Evolutionary conservation across 37 sponge, comb jelly and placozoan genomes (phyloP).

Genomic region (Bolinopsis microptera): DNA sequence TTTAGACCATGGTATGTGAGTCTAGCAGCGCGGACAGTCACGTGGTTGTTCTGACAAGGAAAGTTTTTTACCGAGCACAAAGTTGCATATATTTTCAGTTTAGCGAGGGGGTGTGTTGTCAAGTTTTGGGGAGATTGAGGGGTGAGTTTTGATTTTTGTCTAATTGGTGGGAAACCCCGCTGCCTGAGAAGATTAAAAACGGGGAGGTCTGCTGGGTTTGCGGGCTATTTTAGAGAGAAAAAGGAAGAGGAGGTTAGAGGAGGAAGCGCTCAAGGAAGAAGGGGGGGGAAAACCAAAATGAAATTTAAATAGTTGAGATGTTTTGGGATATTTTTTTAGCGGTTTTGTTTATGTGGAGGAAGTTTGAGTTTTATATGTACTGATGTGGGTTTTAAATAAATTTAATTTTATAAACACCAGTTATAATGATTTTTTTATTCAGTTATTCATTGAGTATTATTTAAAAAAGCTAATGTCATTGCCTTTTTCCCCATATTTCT

Average conservation of each 20-base stretch:
- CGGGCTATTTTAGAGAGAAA: conserved; percentile 57
- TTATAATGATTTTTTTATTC: no score
- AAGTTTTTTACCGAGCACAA: no score
- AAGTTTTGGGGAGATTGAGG: not conserved
- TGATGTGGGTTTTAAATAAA: not conserved
- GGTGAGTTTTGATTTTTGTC: not conserved
- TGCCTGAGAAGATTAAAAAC: conserved; percentile 17
- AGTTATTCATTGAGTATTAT: no score
- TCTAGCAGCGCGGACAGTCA: not conserved
- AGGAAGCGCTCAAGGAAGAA: conserved; percentile 27
- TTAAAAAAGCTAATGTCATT: no score
- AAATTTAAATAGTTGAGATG: not conserved
- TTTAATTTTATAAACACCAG: not conserved
- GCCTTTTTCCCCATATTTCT: no score
- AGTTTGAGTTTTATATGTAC: not conserved
- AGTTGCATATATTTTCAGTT: not conserved
- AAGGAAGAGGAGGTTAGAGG: conserved; percentile 38
- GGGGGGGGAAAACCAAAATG: no score
- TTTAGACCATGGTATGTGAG: not conserved
- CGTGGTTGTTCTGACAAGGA: not conserved
- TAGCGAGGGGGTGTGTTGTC: conserved; percentile 40
- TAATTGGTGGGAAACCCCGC: not conserved
- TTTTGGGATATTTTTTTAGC: not conserved
- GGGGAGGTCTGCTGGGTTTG: not conserved
- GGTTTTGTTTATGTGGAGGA: not conserved